Percentiles rank a stretch among this genome's conserved stretches.
Conservation (phyloP, 2,797 vertebrate genomes). For the Gephyroberyx darwinii region DNA sequence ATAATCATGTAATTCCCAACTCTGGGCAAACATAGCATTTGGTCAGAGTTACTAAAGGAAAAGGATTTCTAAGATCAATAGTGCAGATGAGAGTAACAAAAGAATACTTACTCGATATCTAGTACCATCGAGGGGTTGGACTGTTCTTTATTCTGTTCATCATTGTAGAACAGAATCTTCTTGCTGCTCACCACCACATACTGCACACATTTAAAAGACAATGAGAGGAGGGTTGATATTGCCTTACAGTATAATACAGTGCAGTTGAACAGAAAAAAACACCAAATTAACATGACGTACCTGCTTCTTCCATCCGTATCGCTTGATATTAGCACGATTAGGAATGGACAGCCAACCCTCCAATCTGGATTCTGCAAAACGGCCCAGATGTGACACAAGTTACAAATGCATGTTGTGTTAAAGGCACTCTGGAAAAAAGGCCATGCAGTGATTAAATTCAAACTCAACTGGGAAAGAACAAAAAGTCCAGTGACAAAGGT, state of each 20-base stretch:
- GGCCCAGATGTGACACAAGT: constrained; percentile 11
- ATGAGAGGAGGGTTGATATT: constrained; percentile 32
- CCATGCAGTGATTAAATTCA: constrained; percentile 75
- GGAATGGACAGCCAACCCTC: constrained; percentile 99
- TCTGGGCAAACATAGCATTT: too few species aligned
- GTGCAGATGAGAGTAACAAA: neutral
- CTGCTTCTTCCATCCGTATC: constrained; percentile 99
- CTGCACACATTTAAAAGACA: constrained; percentile 73
- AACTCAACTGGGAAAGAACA: constrained; percentile 58
- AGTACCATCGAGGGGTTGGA: constrained; percentile 99
- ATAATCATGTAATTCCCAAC: too few species aligned
- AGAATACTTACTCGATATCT: constrained; percentile 95
- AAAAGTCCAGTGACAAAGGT: constrained; percentile 43
- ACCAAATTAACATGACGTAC: constrained; percentile 72
- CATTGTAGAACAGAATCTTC: constrained; percentile 99
- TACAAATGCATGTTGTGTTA: neutral
- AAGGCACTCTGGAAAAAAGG: constrained; percentile 19
- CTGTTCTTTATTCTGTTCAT: constrained; percentile 97
- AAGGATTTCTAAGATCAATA: neutral
- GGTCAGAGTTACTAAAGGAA: neutral
- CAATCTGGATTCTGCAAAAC: constrained; percentile 91
- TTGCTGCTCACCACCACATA: constrained; percentile 99
- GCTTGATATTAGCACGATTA: constrained; percentile 96
- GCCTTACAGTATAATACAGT: constrained; percentile 19
- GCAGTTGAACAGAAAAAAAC: constrained; percentile 30